Base-by-base conservation (phyloP, 35 echinoderm and acorn worm species). In the Ophiothrix spiculata region DNA sequence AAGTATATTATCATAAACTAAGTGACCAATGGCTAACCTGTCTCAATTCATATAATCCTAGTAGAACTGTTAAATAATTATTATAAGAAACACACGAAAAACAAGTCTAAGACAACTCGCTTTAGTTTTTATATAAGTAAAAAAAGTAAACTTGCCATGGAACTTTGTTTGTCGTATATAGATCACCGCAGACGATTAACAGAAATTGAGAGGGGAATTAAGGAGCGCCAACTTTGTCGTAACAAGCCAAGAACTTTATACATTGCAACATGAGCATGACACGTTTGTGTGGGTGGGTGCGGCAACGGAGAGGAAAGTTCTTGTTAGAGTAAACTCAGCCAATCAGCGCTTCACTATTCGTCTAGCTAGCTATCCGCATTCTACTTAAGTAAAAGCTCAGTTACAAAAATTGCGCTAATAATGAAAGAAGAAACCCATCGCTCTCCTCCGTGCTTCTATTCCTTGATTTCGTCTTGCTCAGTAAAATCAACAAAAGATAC, bases 401-500 rank as follows among this genome's bases (percentile, higher is more conserved):
- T 12, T 69, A 25, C 2, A 25, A 69, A 69, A 69, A 69, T 12
- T 15, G 60, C 60, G 60, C 60, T 69, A 69, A n/a, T n/a, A n/a
- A 69, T 69, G 60, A 69, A 54, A 54, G 45, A 21, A 54, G 45
- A 54, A 69, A 69, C 60, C 60, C 23, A 12, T 25, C 60, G 60
- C 60, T 69, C 29, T 15, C 60, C 60, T 69, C 17, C 60, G 17
- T 28, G 29, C 17, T 69, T 25, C 60, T n/a, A 69, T 69, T 6
- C 60, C 6, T 69, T 69, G 17, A 69, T 69, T 69, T 69, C 60
- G 60, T 28, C 60, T 49, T 69, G 60, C 60, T 25, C 60, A 28
- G 60, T 25, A 69, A 69, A 69, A 69, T 69, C 60, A 69, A 69
- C 60, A 69, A 69, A n/a, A 69, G 60, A 69, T 69, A 69, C 29